A percentile compares a stretch with the other conserved stretches of the same genome.
These are phyloP conservation scores for Drosophila grimshawi DNA, from an alignment of 1,140 invertebrate genomes.

Conservation along the genomic window DNA sequence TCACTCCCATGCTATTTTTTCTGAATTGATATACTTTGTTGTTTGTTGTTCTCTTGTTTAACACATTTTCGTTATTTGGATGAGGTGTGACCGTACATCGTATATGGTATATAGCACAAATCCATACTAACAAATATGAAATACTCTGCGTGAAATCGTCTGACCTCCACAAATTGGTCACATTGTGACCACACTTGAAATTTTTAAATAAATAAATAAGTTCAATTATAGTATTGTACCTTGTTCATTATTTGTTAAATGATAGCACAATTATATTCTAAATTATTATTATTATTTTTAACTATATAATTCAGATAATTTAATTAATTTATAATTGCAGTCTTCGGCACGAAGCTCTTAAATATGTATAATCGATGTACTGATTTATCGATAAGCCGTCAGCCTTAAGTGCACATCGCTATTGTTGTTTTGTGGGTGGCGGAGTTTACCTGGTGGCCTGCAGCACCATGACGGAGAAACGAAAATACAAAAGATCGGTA, in stretches of 20 bases:
- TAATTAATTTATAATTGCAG: neutral
- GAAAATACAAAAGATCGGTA: slow-evolving; percentile 76
- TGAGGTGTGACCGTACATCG: neutral
- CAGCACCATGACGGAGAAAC: slow-evolving; percentile 63
- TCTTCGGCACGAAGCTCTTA: neutral
- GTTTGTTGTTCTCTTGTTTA: neutral
- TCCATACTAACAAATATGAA: too few species aligned
- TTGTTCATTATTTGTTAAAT: too few species aligned
- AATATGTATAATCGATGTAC: neutral
- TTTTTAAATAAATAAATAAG: neutral
- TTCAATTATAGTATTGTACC: too few species aligned
- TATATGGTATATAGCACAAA: too few species aligned
- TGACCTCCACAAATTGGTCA: neutral
- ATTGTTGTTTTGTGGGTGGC: slow-evolving; percentile 27
- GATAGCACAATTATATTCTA: neutral
- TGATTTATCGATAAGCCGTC: slow-evolving; percentile 22
- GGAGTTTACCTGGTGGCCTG: slow-evolving; percentile 15
- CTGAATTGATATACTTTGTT: neutral
- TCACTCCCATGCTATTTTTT: slow-evolving; percentile 66
- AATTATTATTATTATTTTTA: too few species aligned
- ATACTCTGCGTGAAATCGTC: neutral
- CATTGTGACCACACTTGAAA: neutral
- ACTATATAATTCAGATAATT: too few species aligned
- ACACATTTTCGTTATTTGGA: neutral
- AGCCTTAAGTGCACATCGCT: slow-evolving; percentile 9